phyloP scores from a whole-genome alignment of 2,888 invertebrate genomes.

The Xanthia icteritia region DNA sequence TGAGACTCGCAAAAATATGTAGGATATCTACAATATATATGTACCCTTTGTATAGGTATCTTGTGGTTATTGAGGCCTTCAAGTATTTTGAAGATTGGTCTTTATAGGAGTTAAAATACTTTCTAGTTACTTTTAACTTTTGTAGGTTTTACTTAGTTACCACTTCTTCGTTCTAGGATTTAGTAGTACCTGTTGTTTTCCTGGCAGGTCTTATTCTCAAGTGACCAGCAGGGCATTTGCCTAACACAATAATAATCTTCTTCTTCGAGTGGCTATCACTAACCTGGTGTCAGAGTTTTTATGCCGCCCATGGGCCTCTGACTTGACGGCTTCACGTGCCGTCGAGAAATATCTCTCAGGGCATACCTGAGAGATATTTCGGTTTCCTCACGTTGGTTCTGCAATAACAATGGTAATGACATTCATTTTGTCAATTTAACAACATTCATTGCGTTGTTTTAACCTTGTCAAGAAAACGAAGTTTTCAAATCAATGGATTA shows the following conservation, averaged over 20 bases:
- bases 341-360: too few species aligned
- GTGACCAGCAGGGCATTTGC: background rate
- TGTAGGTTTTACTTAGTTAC: background rate
- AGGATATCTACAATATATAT: background rate
- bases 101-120: background rate
- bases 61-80: background rate
- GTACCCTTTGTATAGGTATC: too few species aligned
- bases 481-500: background rate
- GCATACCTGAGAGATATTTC: too few species aligned
- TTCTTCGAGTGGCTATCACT: too few species aligned
- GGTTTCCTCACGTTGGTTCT: too few species aligned
- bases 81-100: background rate
- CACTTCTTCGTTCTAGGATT: background rate
- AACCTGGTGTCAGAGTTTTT: too few species aligned
- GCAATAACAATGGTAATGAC: background rate
- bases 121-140: background rate
- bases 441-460: background rate
- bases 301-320: too few species aligned
- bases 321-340: too few species aligned
- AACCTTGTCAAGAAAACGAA: background rate
- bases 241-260: background rate
- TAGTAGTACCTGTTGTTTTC: background rate
- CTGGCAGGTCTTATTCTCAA: background rate
- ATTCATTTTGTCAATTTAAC: background rate
- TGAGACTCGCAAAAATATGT: background rate